Conservation (phyloP, 2,797 vertebrate genomes). For the Acropternis orthonyx region DNA sequence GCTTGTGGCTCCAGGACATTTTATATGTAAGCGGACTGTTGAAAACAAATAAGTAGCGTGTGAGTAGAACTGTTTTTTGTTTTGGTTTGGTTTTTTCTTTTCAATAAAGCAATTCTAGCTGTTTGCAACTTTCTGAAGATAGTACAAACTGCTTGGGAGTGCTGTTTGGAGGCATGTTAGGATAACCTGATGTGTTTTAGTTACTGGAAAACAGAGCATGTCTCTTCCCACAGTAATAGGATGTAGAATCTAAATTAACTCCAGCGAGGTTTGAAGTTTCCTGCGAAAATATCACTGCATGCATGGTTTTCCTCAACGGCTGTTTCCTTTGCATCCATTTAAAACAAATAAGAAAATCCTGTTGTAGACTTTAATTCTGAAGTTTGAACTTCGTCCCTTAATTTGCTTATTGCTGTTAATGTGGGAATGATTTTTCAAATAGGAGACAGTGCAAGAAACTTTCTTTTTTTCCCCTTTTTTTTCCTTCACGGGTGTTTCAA, state of each 20-base stretch:
- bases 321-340: not conserved
- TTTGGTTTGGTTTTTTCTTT: too few species aligned
- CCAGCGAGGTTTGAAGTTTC: not conserved
- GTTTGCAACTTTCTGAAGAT: not conserved
- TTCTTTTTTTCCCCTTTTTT: not conserved
- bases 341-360: not conserved
- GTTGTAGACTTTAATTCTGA: not conserved
- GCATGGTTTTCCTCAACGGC: not conserved
- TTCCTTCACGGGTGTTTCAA: not conserved
- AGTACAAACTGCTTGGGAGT: not conserved
- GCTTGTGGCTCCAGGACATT: constrained; percentile 22
- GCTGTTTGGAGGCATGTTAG: not conserved
- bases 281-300: not conserved
- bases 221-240: not conserved
- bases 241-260: not conserved
- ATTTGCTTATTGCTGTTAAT: not conserved
- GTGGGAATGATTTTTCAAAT: not conserved
- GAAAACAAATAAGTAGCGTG: constrained; percentile 38
- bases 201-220: not conserved
- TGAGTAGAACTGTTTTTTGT: not conserved
- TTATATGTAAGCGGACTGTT: not conserved
- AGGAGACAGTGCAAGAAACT: not conserved
- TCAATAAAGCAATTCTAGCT: not conserved
- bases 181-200: not conserved
- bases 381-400: not conserved